Conservation (phyloP, 2,113 vertebrate species). For the Trogon melanurus region DNA sequence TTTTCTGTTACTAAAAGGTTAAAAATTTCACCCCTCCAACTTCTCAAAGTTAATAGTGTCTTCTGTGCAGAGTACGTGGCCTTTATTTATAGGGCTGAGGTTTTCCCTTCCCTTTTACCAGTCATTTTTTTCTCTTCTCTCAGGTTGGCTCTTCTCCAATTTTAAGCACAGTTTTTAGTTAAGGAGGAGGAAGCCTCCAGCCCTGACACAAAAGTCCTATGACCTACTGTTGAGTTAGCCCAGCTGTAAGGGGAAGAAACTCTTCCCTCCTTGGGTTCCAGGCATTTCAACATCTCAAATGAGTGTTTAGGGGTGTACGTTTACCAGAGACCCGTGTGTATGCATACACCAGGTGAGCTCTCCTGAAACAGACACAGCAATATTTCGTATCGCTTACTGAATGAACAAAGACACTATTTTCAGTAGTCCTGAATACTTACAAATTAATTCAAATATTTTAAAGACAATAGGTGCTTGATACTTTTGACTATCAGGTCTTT, state of each 20-base stretch:
- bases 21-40: neutral
- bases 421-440: neutral
- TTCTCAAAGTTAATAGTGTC: neutral
- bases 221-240: neutral
- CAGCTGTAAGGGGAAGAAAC: constrained; percentile 14
- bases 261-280: neutral
- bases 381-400: neutral
- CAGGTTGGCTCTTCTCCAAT: neutral
- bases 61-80: neutral
- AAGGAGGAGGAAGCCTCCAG: constrained; percentile 3
- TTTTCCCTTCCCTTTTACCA: neutral
- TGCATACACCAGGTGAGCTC: neutral
- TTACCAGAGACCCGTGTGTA: fast-evolving
- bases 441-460: neutral
- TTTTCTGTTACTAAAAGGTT: neutral
- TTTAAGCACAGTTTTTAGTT: neutral
- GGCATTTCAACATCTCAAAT: neutral
- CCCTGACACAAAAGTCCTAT: neutral
- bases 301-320: neutral
- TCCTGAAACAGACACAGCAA: neutral
- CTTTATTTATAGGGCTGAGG: neutral
- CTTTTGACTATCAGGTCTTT: neutral
- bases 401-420: neutral
- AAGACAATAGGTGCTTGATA: neutral
- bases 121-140: neutral